Base-by-base conservation (phyloP, 2,113 vertebrate species). In the Paramisgurnus dabryanus region DNA sequence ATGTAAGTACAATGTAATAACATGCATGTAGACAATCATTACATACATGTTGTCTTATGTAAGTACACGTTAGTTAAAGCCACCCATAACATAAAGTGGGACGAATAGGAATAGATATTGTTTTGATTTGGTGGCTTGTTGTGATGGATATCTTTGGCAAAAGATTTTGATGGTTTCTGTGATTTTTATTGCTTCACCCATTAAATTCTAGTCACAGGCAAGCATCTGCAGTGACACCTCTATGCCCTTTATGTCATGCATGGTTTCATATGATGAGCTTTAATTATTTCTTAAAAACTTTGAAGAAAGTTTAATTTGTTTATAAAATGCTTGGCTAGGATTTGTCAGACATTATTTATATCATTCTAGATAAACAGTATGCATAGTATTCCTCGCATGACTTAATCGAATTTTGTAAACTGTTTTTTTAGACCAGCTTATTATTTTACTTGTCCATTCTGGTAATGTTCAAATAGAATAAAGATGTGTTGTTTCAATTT, bases 161-260 rank as follows among this genome's bases (percentile, higher is more conserved):
- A 22, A 22, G 22, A 22, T 53, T 53, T 53, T 15, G 50, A 53
- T 53, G 12, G 53, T 55, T 0, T 41, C 7, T 57, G 27, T 1
- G 34, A 41, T 40, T 71, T 55, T 34, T 6, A 69, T 69, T 50
- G 67, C 67, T 69, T 53, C 34, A 39, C 15, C 15, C 17, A 55
- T 55, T 27, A n/a, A 6, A 71, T 71, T 71, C 68, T n/a, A 57
- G 50, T 71, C 68, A 70, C 45, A 34, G 45, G 18, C 50, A 49
- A 4, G 13, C 15, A 72, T 15, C 57, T 71, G 11, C 69, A 40
- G 27, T 71, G 69, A 57, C 69, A 40, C 17, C 55, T 58, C 7
- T 8, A 58, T 18, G 13, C 2, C 10, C 34, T 72, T 72, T n/a
- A 40, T 57, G 9, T 72, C 57, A 72, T 72, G 17, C 69, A 57